These are phyloP conservation scores for Varanus salvator DNA, from an alignment of 2,113 vertebrate genomes.

Conservation along the genomic window DNA sequence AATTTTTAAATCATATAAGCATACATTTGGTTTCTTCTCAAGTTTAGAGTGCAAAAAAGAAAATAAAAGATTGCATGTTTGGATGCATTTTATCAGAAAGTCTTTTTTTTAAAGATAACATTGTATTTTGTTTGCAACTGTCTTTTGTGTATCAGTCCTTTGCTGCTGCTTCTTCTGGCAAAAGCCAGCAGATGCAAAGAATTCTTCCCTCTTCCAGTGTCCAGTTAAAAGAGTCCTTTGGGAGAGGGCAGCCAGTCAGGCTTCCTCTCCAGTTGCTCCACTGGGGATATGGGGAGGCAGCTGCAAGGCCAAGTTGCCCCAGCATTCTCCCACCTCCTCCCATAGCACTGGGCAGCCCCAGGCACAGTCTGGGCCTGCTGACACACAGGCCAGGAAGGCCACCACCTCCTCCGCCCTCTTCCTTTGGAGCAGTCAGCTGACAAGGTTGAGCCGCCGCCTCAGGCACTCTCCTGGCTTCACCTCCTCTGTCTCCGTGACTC, in stretches of 20 bases:
- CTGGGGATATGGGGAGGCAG: too few species aligned
- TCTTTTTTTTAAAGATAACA: background rate
- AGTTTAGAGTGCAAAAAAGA: conserved; percentile 44
- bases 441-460: background rate
- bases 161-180: background rate
- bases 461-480: background rate
- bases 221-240: background rate
- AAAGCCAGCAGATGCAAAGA: background rate
- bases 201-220: too few species aligned
- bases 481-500: conserved; percentile 22
- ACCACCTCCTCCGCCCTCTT: background rate
- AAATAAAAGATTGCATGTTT: rapidly evolving
- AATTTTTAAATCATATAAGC: conserved; percentile 59
- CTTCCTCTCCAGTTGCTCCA: too few species aligned
- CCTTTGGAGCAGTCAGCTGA: background rate
- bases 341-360: background rate
- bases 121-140: background rate
- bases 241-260: too few species aligned
- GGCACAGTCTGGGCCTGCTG: background rate
- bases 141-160: background rate
- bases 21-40: conserved; percentile 35
- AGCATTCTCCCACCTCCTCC: too few species aligned
- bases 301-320: too few species aligned
- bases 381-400: background rate
- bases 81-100: too few species aligned